Evolutionary conservation across 2,797 vertebrate species (phyloP).

Genomic region (Danio choprae): DNA sequence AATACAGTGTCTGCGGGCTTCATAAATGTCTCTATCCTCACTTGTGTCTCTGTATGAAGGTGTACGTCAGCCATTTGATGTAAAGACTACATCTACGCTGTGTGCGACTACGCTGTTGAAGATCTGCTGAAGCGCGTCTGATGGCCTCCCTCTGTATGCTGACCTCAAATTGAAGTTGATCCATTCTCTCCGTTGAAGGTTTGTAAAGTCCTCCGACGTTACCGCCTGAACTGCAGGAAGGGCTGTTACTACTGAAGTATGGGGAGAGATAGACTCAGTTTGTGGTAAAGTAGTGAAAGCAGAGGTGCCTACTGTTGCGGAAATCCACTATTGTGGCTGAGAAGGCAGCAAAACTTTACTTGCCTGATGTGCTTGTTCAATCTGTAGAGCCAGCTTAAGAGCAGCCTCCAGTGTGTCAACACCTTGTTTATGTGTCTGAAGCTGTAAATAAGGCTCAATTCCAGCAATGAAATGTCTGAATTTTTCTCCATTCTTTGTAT

Average conservation of each 20-base stretch:
- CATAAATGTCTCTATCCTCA: not conserved
- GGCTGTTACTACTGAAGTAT: not conserved
- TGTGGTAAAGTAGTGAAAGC: not conserved
- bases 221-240: not conserved
- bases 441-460: not conserved
- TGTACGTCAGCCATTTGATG: too few species aligned
- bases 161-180: not conserved
- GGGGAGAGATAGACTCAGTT: not conserved
- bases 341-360: not conserved
- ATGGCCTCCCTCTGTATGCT: not conserved
- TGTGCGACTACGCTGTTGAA: not conserved
- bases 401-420: not conserved
- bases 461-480: not conserved
- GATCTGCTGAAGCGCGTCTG: not conserved
- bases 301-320: not conserved
- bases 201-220: not conserved
- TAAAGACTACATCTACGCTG: too few species aligned
- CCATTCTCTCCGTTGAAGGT: not conserved
- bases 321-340: not conserved
- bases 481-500: not conserved
- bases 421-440: not conserved
- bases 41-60: not conserved
- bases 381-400: not conserved
- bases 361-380: constrained; percentile 7
- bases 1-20: not conserved